Conservation (phyloP, 2,113 vertebrate genomes). For the Sceloporus undulatus region DNA sequence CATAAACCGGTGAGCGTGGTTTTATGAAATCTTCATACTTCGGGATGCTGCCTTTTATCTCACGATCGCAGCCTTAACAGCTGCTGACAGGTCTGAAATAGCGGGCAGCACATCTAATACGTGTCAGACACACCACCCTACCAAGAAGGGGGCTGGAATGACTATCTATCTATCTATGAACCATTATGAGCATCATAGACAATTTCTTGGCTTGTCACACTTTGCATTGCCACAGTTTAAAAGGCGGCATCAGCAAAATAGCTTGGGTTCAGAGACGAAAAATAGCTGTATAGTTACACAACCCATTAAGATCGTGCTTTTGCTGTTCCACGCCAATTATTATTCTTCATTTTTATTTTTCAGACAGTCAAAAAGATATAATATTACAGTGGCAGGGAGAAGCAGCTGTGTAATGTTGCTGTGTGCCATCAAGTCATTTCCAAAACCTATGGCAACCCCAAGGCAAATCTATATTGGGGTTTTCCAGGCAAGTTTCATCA, state of each 20-base stretch:
- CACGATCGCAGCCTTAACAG: slow-evolving; percentile 11
- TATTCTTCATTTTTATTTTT: no score
- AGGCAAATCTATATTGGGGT: no score
- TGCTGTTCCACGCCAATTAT: neutral
- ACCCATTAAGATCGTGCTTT: rapidly evolving
- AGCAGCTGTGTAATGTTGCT: no score
- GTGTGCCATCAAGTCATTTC: no score
- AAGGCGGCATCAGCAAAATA: rapidly evolving
- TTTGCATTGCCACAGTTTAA: neutral
- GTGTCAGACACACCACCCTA: no score
- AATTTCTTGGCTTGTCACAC: neutral
- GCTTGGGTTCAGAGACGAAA: neutral
- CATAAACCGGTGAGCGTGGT: neutral
- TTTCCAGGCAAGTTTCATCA: no score
- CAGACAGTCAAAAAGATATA: no score
- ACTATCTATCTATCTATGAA: no score
- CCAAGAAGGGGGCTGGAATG: no score
- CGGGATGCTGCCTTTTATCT: slow-evolving; percentile 45
- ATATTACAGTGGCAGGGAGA: no score
- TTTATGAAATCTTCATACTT: slow-evolving; percentile 47
- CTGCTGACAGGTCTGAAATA: slow-evolving; percentile 44
- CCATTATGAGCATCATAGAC: no score
- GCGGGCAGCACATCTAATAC: neutral
- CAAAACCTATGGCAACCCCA: no score
- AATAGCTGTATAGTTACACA: rapidly evolving